Evolutionary conservation across 1,140 invertebrate genomes (phyloP), one percentile per base, ranked within the genome.

Genomic region (Drosophila subobscura): DNA sequence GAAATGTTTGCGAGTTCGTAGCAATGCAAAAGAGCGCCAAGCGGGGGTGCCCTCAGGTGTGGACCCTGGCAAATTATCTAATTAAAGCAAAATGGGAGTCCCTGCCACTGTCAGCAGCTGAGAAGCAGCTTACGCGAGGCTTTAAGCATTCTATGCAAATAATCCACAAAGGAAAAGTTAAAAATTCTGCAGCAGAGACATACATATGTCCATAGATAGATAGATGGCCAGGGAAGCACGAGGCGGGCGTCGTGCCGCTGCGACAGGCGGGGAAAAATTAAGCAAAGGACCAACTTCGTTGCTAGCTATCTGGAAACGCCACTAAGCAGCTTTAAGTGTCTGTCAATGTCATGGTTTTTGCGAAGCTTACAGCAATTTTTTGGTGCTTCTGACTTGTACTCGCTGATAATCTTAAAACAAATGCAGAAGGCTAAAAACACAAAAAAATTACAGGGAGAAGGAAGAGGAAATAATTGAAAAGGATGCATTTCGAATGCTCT

Each of bases 261-360:
- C 33, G 25, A n/a, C 8, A 27, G 16, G 8, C 44, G 49, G 7
- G 16, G 33, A 64, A 54, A 73, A 41, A 27, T 27, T 40, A 73
- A 56, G 70, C 59, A 73, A 72, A 68, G 68, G 64, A 77, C 67
- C 52, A 86, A 86, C 70, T 86, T 86, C 86, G 67, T 47, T 50
- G 42, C 53, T 53, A 70, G 57, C 59, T 64, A 71, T 47, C 61
- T 41, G 53, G 51, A 74, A 74, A 74, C 45, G 58, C 73, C 77
- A 80, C 83, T 81, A 81, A 86, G 77, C 77, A 81, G 81, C 81
- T 86, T 86, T 86, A 86, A 88, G 70, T 86, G 83, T 88, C 81
- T 88, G 81, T 86, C 83, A 86, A 77, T 86, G 81, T 81, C 83
- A 86, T 72, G 81, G 86, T 86, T 84, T 76, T 81, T 73, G 59